Evolutionary conservation across 2,113 vertebrate genomes (phyloP).

Genomic region (Promerops cafer): DNA sequence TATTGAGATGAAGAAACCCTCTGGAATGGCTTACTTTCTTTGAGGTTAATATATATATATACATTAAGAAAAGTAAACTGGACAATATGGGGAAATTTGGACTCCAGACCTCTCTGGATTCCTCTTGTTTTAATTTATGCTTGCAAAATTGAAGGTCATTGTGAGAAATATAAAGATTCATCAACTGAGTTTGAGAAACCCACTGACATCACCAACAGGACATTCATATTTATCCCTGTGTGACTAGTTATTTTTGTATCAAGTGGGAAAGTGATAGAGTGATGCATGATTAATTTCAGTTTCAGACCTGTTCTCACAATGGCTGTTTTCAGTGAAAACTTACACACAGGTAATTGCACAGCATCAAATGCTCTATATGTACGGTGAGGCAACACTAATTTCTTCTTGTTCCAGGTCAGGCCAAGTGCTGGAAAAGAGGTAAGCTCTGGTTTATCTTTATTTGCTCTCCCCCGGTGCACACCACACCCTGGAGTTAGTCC

Average conservation of each 20-base stretch:
- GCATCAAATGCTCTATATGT: neutral
- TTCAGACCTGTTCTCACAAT: neutral
- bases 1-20: neutral
- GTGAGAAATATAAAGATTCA: neutral
- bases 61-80: neutral
- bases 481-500: neutral
- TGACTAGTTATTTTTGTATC: neutral
- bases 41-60: neutral
- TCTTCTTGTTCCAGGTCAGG: neutral
- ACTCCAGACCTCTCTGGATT: neutral
- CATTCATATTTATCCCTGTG: neutral
- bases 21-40: neutral
- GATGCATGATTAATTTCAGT: neutral
- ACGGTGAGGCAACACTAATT: neutral
- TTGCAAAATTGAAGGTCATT: neutral
- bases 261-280: neutral
- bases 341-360: neutral
- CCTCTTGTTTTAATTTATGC: neutral
- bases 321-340: neutral
- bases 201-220: neutral
- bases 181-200: neutral
- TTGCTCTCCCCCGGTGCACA: neutral
- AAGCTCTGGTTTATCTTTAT: neutral
- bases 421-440: neutral
- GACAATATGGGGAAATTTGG: neutral